Conservation (phyloP, 2,888 invertebrate species). For the Ichneumon xanthorius region DNA sequence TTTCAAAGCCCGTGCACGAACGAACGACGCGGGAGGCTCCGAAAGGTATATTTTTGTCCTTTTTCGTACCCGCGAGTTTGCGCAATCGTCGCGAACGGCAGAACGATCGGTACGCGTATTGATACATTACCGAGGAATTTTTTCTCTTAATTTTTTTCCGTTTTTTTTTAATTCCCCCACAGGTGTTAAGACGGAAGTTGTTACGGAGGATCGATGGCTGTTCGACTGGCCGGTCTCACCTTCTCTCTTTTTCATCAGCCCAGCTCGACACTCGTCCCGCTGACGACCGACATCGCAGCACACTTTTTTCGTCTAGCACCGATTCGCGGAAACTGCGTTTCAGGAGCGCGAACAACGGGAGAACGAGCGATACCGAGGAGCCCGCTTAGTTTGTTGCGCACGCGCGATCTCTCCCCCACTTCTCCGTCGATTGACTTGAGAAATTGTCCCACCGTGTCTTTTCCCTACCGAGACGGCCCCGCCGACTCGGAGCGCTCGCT, state of each 20-base stretch:
- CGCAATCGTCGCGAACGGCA: neutral
- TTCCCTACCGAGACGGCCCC: conserved; percentile 33
- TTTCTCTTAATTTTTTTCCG: neutral
- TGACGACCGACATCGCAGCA: conserved; percentile 64
- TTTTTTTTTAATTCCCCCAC: neutral
- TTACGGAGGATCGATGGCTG: neutral
- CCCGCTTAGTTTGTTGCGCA: conserved; percentile 72
- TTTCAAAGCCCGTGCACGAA: conserved; percentile 1
- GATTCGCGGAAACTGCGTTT: conserved; percentile 84
- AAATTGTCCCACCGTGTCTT: conserved; percentile 68
- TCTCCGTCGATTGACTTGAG: conserved; percentile 63
- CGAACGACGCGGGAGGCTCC: neutral
- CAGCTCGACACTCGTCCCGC: conserved; percentile 52
- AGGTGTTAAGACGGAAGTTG: conserved; percentile 4
- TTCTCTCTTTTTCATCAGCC: conserved; percentile 55
- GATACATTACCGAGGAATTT: neutral
- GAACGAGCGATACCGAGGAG: conserved; percentile 70
- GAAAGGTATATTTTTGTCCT: neutral
- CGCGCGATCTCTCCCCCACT: conserved; percentile 75
- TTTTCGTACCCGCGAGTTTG: neutral
- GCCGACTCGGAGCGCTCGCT: neutral
- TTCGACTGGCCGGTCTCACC: conserved; percentile 46
- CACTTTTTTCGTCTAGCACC: conserved; percentile 80
- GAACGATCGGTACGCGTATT: neutral
- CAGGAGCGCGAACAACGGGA: conserved; percentile 76